Evolutionary conservation across 2,113 vertebrate genomes (phyloP), one percentile per base, ranked within the genome.

Genomic region (Ciconia maguari): DNA sequence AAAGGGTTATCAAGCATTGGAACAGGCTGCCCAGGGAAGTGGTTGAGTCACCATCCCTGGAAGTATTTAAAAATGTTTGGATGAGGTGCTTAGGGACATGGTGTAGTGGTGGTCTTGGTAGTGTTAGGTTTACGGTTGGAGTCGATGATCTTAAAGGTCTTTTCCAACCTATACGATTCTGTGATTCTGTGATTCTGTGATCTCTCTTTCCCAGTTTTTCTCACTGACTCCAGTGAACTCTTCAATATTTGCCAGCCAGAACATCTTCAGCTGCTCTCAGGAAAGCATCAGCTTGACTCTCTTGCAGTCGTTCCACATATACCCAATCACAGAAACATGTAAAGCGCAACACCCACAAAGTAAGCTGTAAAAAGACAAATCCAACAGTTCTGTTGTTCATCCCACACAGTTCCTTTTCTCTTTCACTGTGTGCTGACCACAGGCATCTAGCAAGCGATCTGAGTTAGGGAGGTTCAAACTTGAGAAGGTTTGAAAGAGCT

Each of bases 241-340:
- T 64, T 8, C 10, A 51, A 2, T 27, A 52, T 66, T 46, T 70
- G 74, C 24, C 55, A 61, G 4, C 16, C 60, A 78, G 22, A 65
- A 48, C 6, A 44, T 5, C 20, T 55, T 51, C 44, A 69, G 44
- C 21, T 58, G 16, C n/a, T 72, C 42, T 48, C 62, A 68, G 27
- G 16, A 89, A 44, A 64, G n/a, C 22, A 36, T 7, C 64, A 51
- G 11, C 44, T 38, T 54, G 24, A 42, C 41, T 16, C 19, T 34
- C 19, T 24, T 72, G 38, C 15, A 42, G 44, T 71, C 0, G 0
- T 29, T 32, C 27, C 17, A 11, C 24, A 9, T 18, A 21, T 6
- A 46, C 12, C 12, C 2, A 32, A 10, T 30, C 72, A 69, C 8
- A 78, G 38, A 58, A 83, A 32, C 25, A 46, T 7, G 16, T 18